phyloP scores from a whole-genome alignment of 2,888 invertebrate genomes.

The Agonopterix heracliana region DNA sequence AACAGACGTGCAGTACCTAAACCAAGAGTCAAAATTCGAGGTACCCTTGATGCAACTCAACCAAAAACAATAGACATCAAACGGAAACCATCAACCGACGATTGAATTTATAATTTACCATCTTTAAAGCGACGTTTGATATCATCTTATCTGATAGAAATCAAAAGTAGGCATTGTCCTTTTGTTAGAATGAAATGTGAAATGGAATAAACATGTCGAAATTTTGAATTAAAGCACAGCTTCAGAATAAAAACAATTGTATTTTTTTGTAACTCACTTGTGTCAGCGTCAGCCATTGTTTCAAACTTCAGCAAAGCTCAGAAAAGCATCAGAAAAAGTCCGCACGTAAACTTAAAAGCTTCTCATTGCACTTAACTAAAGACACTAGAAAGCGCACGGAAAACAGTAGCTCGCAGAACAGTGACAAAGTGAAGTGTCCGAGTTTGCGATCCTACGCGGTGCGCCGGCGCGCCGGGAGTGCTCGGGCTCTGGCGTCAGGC shows the following conservation, averaged over 20 bases:
- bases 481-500: constrained; percentile 57
- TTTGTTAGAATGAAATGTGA: too few relatives aligned
- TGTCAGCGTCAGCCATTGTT: constrained; percentile 36
- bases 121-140: constrained; percentile 1
- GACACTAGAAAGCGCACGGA: constrained; percentile 52
- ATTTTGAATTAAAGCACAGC: too few relatives aligned
- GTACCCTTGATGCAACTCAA: background rate
- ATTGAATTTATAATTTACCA: background rate
- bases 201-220: too few relatives aligned
- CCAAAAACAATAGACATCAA: background rate
- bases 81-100: background rate
- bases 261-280: constrained; percentile 21
- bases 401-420: constrained; percentile 49
- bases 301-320: constrained; percentile 25
- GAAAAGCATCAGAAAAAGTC: constrained; percentile 16
- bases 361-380: constrained; percentile 58
- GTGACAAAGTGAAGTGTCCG: constrained; percentile 45
- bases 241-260: too few relatives aligned
- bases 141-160: too few relatives aligned
- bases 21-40: background rate
- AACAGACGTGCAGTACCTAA: too few relatives aligned
- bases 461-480: constrained; percentile 35
- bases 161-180: too few relatives aligned
- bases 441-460: constrained; percentile 36
- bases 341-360: constrained; percentile 33